These are phyloP conservation scores for Macrotus californicus DNA, from an alignment of 2,113 vertebrate genomes.

Conservation along the genomic window DNA sequence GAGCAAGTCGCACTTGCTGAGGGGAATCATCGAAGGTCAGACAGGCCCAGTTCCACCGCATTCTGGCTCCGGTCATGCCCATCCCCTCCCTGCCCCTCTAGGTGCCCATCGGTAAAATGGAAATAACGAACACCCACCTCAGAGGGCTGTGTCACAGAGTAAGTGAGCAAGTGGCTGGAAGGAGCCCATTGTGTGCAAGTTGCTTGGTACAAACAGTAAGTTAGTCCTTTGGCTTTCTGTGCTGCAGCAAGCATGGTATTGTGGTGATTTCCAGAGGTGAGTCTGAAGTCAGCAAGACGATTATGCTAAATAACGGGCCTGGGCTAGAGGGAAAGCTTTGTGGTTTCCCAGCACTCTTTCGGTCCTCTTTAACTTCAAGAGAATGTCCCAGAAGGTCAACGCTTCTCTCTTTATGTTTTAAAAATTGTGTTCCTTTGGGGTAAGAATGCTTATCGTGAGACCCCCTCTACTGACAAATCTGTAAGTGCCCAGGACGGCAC, in stretches of 20 bases:
- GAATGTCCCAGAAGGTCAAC: not conserved
- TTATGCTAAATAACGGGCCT: not conserved
- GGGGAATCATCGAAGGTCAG: not conserved
- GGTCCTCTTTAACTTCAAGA: not conserved
- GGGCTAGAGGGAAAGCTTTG: accelerated
- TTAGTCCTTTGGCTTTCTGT: not conserved
- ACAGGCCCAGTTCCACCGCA: not conserved
- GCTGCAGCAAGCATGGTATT: no score
- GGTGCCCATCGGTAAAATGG: not conserved
- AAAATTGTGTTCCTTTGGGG: not conserved
- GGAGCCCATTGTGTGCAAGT: not conserved
- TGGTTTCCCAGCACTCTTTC: not conserved
- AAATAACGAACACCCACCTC: not conserved
- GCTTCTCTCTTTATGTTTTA: not conserved
- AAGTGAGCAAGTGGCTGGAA: not conserved
- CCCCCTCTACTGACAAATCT: not conserved
- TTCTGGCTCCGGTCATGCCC: not conserved
- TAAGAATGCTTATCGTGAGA: not conserved
- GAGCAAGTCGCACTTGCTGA: not conserved
- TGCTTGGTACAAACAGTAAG: not conserved
- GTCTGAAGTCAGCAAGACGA: not conserved
- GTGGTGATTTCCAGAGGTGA: not conserved
- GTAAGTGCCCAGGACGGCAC: accelerated
- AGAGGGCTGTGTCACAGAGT: not conserved
- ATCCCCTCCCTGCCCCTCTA: not conserved